Conservation (phyloP, 2,888 invertebrate species). For the Machimus atricapillus region DNA sequence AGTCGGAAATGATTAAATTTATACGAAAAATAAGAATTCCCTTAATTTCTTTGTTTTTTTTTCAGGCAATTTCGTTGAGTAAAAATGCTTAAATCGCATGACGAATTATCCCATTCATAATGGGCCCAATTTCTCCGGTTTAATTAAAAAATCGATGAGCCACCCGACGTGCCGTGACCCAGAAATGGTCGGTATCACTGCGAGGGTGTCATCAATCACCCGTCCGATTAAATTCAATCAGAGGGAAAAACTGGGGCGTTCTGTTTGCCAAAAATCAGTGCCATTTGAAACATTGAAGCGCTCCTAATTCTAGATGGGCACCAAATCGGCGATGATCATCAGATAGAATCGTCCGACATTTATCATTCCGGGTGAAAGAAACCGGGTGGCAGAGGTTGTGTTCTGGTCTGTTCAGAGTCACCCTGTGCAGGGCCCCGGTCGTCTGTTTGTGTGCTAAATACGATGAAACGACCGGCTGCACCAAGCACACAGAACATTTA, state of each 20-base stretch:
- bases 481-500: not conserved
- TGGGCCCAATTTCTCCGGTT: not conserved
- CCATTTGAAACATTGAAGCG: conserved; percentile 3
- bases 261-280: conserved; percentile 30
- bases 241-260: conserved; percentile 11
- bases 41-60: no score
- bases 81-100: not conserved
- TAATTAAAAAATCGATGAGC: conserved; percentile 21
- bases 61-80: not conserved
- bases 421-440: not conserved
- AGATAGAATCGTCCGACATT: conserved; percentile 10
- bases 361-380: conserved; percentile 26
- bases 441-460: conserved; percentile 1
- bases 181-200: conserved; percentile 6
- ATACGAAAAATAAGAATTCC: not conserved
- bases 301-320: conserved; percentile 27
- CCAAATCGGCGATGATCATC: conserved; percentile 30
- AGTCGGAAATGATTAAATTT: not conserved
- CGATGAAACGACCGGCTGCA: not conserved
- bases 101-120: not conserved
- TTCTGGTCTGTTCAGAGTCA: not conserved
- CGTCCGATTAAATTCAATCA: conserved; percentile 34
- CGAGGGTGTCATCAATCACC: conserved; percentile 31
- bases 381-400: not conserved
- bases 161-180: conserved; percentile 16